phyloP scores from a whole-genome alignment of 2,888 invertebrate species.

The Mellilla xanthometata region DNA sequence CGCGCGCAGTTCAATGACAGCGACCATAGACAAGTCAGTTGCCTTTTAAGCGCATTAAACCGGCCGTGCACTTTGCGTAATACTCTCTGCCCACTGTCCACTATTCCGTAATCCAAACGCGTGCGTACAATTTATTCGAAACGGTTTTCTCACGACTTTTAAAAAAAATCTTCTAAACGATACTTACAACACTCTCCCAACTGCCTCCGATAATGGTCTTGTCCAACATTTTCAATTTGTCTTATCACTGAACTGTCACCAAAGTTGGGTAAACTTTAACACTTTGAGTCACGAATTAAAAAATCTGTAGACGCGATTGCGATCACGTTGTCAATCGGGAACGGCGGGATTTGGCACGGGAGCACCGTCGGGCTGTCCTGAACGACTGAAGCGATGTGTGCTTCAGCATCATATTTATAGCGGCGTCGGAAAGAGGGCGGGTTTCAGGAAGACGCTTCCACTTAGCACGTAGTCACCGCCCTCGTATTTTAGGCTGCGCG shows the following conservation, averaged over 20 bases:
- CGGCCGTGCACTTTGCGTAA: conserved; percentile 71
- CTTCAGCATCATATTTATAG: conserved; percentile 76
- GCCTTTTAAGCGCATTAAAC: conserved; percentile 68
- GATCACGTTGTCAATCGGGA: conserved; percentile 66
- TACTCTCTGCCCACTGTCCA: conserved; percentile 38
- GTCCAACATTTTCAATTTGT: conserved; percentile 64
- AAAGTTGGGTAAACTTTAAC: conserved; percentile 43
- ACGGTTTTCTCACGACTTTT: conserved; percentile 24
- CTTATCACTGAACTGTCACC: conserved; percentile 41
- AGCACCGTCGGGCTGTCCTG: conserved; percentile 65
- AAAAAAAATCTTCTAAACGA: conserved; percentile 11
- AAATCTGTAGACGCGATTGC: conserved; percentile 45
- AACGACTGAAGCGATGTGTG: conserved; percentile 67
- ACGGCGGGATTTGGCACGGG: conserved; percentile 64
- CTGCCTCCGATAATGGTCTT: conserved; percentile 71
- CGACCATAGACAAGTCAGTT: conserved; percentile 64
- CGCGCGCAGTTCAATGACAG: conserved; percentile 71
- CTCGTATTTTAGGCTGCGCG: conserved; percentile 57
- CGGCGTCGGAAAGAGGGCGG: conserved; percentile 58
- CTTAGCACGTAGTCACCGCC: conserved; percentile 67
- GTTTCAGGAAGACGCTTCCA: conserved; percentile 72
- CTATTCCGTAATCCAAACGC: conserved; percentile 50
- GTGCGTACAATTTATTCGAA: conserved; percentile 26
- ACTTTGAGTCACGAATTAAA: no score
- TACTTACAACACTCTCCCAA: conserved; percentile 79